phyloP scores from a whole-genome alignment of 2,113 vertebrate species.

The Grus americana region DNA sequence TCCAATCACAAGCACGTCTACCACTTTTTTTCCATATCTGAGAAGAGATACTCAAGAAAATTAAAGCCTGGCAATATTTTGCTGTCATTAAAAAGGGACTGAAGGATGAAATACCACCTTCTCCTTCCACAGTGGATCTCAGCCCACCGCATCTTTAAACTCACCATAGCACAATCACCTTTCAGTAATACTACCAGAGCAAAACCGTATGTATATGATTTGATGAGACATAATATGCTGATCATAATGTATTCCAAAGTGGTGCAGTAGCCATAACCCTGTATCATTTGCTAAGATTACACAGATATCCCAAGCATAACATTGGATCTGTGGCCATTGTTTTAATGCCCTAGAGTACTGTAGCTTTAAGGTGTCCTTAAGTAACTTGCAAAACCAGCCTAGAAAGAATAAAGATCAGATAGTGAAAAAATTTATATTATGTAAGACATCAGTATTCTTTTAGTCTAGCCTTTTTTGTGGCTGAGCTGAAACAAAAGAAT shows the following conservation, averaged over 20 bases:
- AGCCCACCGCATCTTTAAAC: not conserved
- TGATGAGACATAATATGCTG: not conserved
- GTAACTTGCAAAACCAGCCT: conserved; percentile 42
- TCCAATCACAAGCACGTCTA: not conserved
- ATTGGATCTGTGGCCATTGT: not conserved
- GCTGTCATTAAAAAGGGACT: not conserved
- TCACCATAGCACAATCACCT: not conserved
- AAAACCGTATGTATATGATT: not conserved
- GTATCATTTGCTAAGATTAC: not conserved
- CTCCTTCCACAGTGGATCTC: not conserved
- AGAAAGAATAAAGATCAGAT: conserved; percentile 58
- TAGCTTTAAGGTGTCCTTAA: conserved; percentile 45
- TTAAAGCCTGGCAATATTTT: not conserved
- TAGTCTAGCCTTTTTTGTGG: conserved; percentile 40
- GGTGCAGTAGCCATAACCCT: not conserved
- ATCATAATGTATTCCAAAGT: not conserved
- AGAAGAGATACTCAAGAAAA: not conserved
- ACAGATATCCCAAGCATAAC: not conserved
- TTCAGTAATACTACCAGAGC: not conserved
- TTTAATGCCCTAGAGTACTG: not conserved
- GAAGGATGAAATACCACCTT: not conserved
- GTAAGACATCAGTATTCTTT: conserved; percentile 43
- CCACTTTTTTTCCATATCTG: not conserved
- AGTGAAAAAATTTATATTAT: conserved; percentile 41
- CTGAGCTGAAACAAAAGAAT: conserved; percentile 53